Evolutionary conservation across 1,140 invertebrate species (phyloP), one percentile per base, ranked within the genome.

Genomic region (Andricus grossulariae): DNA sequence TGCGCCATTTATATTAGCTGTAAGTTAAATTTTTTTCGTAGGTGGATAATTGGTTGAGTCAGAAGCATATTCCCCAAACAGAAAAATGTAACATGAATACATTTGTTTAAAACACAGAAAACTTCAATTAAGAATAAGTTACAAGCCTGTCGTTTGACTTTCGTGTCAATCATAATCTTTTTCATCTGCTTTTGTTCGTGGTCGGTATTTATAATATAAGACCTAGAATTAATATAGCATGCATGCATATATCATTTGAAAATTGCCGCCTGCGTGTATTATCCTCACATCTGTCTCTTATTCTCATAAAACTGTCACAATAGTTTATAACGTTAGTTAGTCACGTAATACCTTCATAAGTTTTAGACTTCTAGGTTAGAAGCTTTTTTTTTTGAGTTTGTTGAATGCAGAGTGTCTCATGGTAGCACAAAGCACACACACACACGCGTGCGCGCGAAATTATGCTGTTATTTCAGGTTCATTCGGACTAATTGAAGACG

Each of bases 271-370:
- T n/a, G 60, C 60, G 13, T 66, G 60, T 66, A 66, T 66, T 66
- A 66, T 66, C 60, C 21, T 66, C 57, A 15, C 57, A 66, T 66
- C 60, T 66, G 25, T 66, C 57, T 66, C 60, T 39, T 39, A 66
- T 66, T 66, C 60, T 32, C 60, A 66, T 66, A 66, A 66, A 66
- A 66, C 60, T 66, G 60, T 66, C 60, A 66, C 60, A 66, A 66
- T 66, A 66, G 60, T 66, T 66, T 45, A 66, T 66, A 66, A 66
- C 32, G 60, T 66, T 66, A 66, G 32, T 66, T 39, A 66, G 60
- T 66, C 60, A 66, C 60, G 60, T 66, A 16, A 66, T 39, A 6
- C 2, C 32, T 39, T 2, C 25, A 66, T 66, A 66, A 66, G 16
- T 66, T 13, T 66, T n/a, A 39, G 25, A n/a, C 25, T 66, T 66